A percentile compares a stretch with the other conserved stretches of the same genome.
Evolutionary conservation across 2,113 vertebrate genomes (phyloP).

Genomic region (Charina bottae): DNA sequence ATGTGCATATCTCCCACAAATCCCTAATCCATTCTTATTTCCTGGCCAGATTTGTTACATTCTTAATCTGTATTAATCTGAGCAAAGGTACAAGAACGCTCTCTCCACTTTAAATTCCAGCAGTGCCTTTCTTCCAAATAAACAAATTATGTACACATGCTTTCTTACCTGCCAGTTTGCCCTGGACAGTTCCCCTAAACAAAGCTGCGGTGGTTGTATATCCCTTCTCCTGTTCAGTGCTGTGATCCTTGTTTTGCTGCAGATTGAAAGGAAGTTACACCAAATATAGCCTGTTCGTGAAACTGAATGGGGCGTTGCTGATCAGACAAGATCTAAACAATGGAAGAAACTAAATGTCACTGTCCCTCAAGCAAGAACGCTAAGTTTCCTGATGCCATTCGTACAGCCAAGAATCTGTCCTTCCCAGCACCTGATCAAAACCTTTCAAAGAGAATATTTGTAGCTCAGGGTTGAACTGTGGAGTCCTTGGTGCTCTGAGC

Average conservation of each 20-base stretch:
- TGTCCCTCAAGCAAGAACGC: conserved; percentile 26
- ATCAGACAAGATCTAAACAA: not conserved
- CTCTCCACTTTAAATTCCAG: not conserved
- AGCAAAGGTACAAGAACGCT: not conserved
- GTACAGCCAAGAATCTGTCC: not conserved
- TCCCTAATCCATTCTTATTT: not conserved
- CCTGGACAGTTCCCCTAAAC: conserved; percentile 29
- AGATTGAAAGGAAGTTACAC: conserved; percentile 19
- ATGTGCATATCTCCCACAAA: not conserved
- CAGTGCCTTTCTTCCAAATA: not conserved
- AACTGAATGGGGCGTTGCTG: not conserved
- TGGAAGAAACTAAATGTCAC: conserved; percentile 29
- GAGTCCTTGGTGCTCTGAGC: too few relatives aligned
- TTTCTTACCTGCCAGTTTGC: conserved; percentile 53
- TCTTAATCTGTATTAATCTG: not conserved
- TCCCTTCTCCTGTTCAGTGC: not conserved
- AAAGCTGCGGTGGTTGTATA: not conserved
- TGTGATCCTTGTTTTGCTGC: conserved; percentile 3
- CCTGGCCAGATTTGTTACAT: not conserved
- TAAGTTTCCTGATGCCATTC: conserved; percentile 56
- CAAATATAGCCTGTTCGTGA: conserved; percentile 1
- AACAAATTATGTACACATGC: not conserved
- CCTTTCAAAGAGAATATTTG: too few relatives aligned
- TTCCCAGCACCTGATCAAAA: conserved; percentile 29
- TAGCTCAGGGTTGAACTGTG: too few relatives aligned